phyloP scores from a whole-genome alignment of 2,113 vertebrate genomes.

The Cervus canadensis region DNA sequence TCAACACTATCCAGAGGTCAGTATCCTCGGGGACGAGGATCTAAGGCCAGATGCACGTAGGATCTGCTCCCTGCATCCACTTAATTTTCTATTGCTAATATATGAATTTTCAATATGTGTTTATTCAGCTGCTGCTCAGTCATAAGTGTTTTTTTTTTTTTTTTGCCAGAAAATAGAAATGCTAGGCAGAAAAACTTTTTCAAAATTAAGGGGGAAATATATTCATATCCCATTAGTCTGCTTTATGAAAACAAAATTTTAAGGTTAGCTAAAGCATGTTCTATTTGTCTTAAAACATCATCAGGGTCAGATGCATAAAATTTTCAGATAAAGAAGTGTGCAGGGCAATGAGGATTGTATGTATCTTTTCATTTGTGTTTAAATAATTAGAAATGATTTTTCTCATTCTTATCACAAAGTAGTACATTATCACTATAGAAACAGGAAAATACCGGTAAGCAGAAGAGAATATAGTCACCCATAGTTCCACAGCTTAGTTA shows the following conservation, averaged over 20 bases:
- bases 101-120: conserved; percentile 42
- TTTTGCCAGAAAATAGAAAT: not conserved
- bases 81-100: conserved; percentile 21
- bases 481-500: not conserved
- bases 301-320: not conserved
- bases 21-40: conserved; percentile 17
- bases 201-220: not conserved
- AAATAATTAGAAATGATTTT: conserved; percentile 28
- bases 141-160: not conserved
- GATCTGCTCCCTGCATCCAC: not conserved
- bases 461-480: not conserved
- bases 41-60: conserved; percentile 19
- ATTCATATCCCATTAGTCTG: not conserved
- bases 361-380: conserved; percentile 28
- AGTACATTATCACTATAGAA: not conserved
- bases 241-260: conserved; percentile 3
- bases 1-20: conserved; percentile 33
- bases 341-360: not conserved
- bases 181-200: not conserved
- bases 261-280: not conserved
- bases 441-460: not conserved
- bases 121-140: conserved; percentile 42
- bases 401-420: conserved; percentile 18
- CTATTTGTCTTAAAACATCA: not conserved
- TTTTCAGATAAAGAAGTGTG: not conserved